phyloP scores from a whole-genome alignment of 2,888 invertebrate genomes.

The Drosophila quasianomalipes region DNA sequence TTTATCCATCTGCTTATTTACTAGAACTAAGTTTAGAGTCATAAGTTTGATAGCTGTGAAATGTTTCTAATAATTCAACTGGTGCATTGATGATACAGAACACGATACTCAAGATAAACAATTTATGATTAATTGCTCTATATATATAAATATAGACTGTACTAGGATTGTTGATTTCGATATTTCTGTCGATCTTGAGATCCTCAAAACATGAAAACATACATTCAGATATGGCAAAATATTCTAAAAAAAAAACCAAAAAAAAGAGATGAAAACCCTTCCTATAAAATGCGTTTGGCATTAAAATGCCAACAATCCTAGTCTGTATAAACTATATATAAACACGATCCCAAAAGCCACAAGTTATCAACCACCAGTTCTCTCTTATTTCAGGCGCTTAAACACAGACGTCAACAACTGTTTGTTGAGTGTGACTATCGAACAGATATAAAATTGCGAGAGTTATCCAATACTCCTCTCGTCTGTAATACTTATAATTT shows the following conservation, averaged over 20 bases:
- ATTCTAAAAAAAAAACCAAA: not conserved
- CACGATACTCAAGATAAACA: constrained; percentile 47
- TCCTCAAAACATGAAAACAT: not conserved
- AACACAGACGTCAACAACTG: constrained; percentile 75
- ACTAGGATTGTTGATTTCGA: constrained; percentile 45
- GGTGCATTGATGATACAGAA: constrained; percentile 76
- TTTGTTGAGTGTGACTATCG: constrained; percentile 75
- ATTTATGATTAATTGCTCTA: constrained; percentile 36
- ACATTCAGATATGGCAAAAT: not conserved
- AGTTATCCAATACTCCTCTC: constrained; percentile 57
- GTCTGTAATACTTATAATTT: constrained; percentile 59
- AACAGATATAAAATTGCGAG: constrained; percentile 67
- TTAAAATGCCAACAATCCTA: constrained; percentile 48
- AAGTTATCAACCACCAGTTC: constrained; percentile 94
- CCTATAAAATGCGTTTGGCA: not conserved
- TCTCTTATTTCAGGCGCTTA: constrained; percentile 92
- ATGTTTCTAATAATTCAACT: constrained; percentile 70
- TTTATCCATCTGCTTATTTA: constrained; percentile 13
- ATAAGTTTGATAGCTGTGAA: constrained; percentile 53
- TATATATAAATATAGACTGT: constrained; percentile 31
- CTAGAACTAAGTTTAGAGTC: constrained; percentile 41
- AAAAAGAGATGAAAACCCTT: not conserved
- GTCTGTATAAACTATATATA: constrained; percentile 45
- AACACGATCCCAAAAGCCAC: constrained; percentile 86
- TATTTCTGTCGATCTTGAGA: constrained; percentile 7